These are phyloP conservation scores for Lithophane ornitopus DNA, from an alignment of 2,888 invertebrate genomes.

Conservation along the genomic window DNA sequence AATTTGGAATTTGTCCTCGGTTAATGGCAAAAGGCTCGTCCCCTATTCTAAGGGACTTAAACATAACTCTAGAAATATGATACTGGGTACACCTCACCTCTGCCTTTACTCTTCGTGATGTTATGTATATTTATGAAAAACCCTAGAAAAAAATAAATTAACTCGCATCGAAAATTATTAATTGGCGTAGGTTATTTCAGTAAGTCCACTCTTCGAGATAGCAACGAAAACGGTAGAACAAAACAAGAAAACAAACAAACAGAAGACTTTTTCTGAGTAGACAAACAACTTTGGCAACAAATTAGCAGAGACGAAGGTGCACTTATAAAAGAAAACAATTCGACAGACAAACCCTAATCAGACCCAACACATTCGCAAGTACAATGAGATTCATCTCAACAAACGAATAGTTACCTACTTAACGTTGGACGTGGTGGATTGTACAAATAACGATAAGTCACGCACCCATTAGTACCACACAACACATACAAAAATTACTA, in stretches of 20 bases:
- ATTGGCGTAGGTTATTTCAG: neutral
- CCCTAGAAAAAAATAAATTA: neutral
- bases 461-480: conserved; percentile 53
- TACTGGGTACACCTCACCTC: no score
- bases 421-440: conserved; percentile 62
- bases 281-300: conserved; percentile 10
- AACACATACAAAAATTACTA: conserved; percentile 63
- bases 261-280: neutral
- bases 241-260: neutral
- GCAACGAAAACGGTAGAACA: neutral
- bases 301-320: neutral
- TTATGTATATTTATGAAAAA: no score
- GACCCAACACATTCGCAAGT: conserved; percentile 31
- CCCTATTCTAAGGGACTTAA: no score
- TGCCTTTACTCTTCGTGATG: no score
- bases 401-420: conserved; percentile 58
- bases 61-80: no score
- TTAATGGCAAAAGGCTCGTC: no score
- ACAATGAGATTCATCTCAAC: conserved; percentile 59
- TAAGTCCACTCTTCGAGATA: neutral
- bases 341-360: conserved; percentile 45
- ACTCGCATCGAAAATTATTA: neutral
- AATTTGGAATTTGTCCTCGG: no score
- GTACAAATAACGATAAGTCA: conserved; percentile 71
- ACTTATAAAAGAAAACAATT: conserved; percentile 38